These are phyloP conservation scores for Lasioglossum vierecki DNA, from an alignment of 2,888 invertebrate genomes.

Conservation along the genomic window DNA sequence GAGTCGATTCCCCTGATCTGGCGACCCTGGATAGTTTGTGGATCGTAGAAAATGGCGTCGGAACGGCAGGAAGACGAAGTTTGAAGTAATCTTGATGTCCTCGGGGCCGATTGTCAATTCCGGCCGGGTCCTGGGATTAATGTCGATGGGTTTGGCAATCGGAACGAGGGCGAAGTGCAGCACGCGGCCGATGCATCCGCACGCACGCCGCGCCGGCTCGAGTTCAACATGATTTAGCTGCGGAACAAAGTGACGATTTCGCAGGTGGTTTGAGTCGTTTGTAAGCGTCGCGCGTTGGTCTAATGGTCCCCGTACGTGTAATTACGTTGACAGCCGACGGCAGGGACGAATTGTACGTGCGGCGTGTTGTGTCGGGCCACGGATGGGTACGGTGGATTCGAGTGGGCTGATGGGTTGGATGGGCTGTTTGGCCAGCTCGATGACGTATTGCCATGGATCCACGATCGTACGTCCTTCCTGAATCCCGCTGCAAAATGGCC, in stretches of 20 bases:
- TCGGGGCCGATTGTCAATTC: background rate
- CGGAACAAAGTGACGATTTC: slow-evolving; percentile 76
- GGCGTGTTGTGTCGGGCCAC: slow-evolving; percentile 46
- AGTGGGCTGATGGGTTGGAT: slow-evolving; percentile 45
- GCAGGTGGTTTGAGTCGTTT: slow-evolving; percentile 72
- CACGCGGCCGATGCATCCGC: slow-evolving; percentile 37
- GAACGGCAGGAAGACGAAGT: background rate
- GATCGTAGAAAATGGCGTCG: background rate
- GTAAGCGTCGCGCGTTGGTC: slow-evolving; percentile 69
- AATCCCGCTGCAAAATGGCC: slow-evolving; percentile 12
- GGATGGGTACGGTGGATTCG: slow-evolving; percentile 51
- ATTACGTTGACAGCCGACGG: slow-evolving; percentile 73
- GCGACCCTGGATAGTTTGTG: no score
- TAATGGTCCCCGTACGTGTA: slow-evolving; percentile 74
- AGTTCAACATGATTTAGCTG: slow-evolving; percentile 64
- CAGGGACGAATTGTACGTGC: slow-evolving; percentile 65
- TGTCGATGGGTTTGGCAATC: slow-evolving; percentile 20
- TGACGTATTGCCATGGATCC: slow-evolving; percentile 45
- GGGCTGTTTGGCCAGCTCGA: slow-evolving; percentile 49
- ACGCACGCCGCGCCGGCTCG: slow-evolving; percentile 3
- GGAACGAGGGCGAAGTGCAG: slow-evolving; percentile 41
- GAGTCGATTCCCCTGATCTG: no score
- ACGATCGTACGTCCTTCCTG: slow-evolving; percentile 30
- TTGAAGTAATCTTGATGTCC: background rate
- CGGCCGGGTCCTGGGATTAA: slow-evolving; percentile 11